Conservation (phyloP, 2,888 invertebrate genomes). For the Phania funesta region DNA sequence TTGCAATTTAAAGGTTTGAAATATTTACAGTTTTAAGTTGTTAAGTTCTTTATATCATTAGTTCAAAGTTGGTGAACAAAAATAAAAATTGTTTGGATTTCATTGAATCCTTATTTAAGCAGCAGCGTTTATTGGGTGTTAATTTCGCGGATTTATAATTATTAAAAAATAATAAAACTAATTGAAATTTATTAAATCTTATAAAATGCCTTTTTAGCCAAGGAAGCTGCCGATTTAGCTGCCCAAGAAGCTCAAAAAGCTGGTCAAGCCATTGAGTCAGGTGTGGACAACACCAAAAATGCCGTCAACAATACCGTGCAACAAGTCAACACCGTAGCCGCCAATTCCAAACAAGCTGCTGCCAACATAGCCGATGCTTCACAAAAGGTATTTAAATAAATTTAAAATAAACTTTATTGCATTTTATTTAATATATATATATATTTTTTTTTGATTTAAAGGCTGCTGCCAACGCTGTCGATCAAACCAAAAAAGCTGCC, state of each 20-base stretch:
- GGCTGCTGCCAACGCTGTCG: conserved; percentile 80
- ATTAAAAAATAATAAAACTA: too few species aligned
- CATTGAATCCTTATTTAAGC: too few species aligned
- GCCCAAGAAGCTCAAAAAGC: conserved; percentile 77
- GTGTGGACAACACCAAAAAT: conserved; percentile 76
- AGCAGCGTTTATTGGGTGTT: too few species aligned
- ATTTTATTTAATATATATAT: background rate
- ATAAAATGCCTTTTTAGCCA: conserved; percentile 71
- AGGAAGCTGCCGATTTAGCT: conserved; percentile 79
- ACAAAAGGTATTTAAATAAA: conserved; percentile 69
- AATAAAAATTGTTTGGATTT: too few species aligned
- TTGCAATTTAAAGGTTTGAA: too few species aligned
- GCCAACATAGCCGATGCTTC: conserved; percentile 78
- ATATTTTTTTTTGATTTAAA: conserved; percentile 60
- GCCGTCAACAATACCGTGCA: conserved; percentile 75
- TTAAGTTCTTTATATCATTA: too few species aligned
- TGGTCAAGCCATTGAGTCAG: conserved; percentile 78
- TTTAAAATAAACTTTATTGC: background rate
- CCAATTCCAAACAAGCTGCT: conserved; percentile 78
- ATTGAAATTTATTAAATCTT: background rate
- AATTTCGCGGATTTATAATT: too few species aligned
- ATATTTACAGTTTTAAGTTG: too few species aligned
- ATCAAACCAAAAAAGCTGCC: conserved; percentile 81
- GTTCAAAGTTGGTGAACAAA: too few species aligned
- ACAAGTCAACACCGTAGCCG: conserved; percentile 73